A percentile compares a stretch with the other conserved stretches of the same genome.
These are phyloP conservation scores for Gallinago stenura DNA, from an alignment of 2,797 vertebrate genomes.

Conservation along the genomic window DNA sequence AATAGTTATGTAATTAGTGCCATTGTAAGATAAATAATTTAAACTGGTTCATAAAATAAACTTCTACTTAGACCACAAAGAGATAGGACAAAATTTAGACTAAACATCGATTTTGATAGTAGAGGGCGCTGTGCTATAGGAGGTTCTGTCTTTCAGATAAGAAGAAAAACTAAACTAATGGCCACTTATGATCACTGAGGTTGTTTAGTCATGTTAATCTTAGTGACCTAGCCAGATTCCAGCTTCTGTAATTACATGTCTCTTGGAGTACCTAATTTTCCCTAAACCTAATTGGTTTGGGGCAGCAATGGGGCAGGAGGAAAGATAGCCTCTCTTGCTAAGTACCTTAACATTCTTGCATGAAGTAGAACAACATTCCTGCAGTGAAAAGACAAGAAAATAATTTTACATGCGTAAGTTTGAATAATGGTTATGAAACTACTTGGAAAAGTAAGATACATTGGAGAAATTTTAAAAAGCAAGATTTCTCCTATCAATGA, in stretches of 20 bases:
- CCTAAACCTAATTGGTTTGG: background rate
- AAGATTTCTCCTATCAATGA: background rate
- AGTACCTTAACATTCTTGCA: background rate
- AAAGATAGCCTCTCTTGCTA: background rate
- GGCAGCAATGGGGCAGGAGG: accelerated
- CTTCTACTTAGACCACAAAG: constrained; percentile 10
- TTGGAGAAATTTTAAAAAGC: background rate
- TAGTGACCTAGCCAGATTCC: background rate
- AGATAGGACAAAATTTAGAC: constrained; percentile 48
- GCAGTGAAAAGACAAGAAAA: background rate
- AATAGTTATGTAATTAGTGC: constrained; percentile 35
- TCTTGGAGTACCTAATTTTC: background rate
- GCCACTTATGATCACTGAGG: background rate
- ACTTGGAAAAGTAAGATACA: background rate
- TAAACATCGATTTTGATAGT: constrained; percentile 55
- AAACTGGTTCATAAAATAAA: constrained; percentile 29
- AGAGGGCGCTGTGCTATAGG: background rate
- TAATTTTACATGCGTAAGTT: background rate
- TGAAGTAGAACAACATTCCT: background rate
- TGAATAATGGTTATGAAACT: background rate
- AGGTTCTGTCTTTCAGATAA: constrained; percentile 42
- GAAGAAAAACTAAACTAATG: constrained; percentile 39
- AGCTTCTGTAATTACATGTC: constrained; percentile 45
- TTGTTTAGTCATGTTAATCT: constrained; percentile 39
- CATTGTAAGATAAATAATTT: constrained; percentile 37